Base-by-base conservation (phyloP, 2,797 vertebrate species). In the Acrossocheilus wenchowensis region DNA sequence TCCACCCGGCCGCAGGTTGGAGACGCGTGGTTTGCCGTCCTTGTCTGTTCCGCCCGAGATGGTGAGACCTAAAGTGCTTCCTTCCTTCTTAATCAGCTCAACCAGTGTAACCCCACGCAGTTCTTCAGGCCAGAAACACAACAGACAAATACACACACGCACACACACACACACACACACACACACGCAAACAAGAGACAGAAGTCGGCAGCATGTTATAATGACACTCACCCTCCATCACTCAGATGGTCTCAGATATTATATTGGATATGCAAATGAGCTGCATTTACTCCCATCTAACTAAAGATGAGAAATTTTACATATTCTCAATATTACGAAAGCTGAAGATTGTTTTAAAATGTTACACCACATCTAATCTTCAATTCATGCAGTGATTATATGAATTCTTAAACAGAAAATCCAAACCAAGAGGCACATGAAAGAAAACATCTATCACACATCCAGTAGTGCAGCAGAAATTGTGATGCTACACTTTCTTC, bases 41-140 rank as follows among this genome's bases (percentile, higher is more conserved):
- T 99, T 99, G 95, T 99, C 98, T 0, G 98, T 98, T 54, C 98
- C 98, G 11, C 98, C 98, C 0, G 98, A 99, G 92, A 99, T 97
- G 82, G 98, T 99, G 88, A 99, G 96, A 45, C 98, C 98, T 0
- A 99, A 94, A 0, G 98, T 98, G 93, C 97, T 98, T 89, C 98
- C 98, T 83, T 99, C 98, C 77, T 97, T 98, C 94, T 99, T 99
- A 86, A 97, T 96, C 93, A 99, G 95, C 94, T 99, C 98, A 93
- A 99, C 98, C 7, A 97, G 92, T 14, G 97, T 98, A 90, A 99
- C 94, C 36, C 98, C 98, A 91, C 97, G 95, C 94, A 98, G 96
- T 90, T 98, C 98, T 94, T 99, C 98, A 99, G 95, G 88, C 74
- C 88, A 90, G 80, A 94, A 95, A 93, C 75, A 93, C 54, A 90